A percentile compares a stretch with the other conserved stretches of the same genome.
phyloP scores from a whole-genome alignment of 2,797 vertebrate genomes.

The Pangasius djambal region DNA sequence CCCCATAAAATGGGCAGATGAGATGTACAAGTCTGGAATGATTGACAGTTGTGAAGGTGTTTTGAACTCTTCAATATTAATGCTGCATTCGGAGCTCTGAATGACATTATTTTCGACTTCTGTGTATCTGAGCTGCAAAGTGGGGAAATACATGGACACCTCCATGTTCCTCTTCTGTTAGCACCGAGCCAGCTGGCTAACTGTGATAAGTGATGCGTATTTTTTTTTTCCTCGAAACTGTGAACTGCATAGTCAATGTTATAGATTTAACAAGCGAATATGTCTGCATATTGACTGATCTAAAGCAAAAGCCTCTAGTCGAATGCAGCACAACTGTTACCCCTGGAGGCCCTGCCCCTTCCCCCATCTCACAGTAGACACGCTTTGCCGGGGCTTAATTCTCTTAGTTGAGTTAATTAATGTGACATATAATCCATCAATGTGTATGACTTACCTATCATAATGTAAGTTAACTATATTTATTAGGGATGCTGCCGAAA shows the following conservation, averaged over 20 bases:
- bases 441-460: background rate
- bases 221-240: background rate
- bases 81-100: background rate
- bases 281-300: background rate
- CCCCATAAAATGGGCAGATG: background rate
- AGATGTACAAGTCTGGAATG: background rate
- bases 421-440: background rate
- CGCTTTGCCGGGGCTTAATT: background rate
- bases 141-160: background rate
- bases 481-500: background rate
- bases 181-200: background rate
- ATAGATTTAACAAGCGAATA: background rate
- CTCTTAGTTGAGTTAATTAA: background rate
- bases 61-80: background rate
- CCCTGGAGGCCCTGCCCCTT: background rate
- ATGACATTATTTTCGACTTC: background rate
- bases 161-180: background rate
- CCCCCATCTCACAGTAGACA: background rate
- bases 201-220: background rate
- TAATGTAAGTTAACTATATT: background rate
- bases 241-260: background rate
- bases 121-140: background rate
- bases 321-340: background rate
- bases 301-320: background rate
- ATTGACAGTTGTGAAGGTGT: background rate